A percentile compares a stretch with the other conserved stretches of the same genome.
Evolutionary conservation across 2,888 invertebrate genomes (phyloP).

Genomic region (Micoletzkya japonica): DNA sequence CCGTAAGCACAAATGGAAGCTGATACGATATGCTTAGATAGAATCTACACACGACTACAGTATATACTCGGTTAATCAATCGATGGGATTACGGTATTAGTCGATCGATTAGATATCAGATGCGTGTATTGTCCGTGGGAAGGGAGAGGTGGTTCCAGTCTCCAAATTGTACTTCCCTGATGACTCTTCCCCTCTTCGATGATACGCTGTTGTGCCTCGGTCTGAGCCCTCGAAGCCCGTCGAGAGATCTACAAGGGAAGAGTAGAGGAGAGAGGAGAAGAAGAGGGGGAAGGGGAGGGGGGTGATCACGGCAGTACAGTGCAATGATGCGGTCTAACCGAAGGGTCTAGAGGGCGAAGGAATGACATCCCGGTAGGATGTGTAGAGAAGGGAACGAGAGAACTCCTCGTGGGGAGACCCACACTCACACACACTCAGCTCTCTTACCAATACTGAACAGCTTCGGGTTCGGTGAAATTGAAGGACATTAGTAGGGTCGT

Average conservation of each 20-base stretch:
- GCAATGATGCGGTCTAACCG: no score
- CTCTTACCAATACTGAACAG: slow-evolving; percentile 23
- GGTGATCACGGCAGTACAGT: no score
- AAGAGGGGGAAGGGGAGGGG: no score
- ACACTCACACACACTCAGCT: slow-evolving; percentile 20
- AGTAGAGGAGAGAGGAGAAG: neutral
- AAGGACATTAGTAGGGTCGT: neutral
- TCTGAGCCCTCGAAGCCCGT: neutral
- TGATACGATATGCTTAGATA: no score
- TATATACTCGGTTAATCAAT: no score
- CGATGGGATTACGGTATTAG: no score
- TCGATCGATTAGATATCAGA: slow-evolving; percentile 26
- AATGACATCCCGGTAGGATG: slow-evolving; percentile 9
- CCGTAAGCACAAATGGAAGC: no score
- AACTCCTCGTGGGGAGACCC: slow-evolving; percentile 9
- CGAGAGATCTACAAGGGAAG: neutral
- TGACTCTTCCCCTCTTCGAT: slow-evolving; percentile 40
- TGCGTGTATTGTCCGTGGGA: slow-evolving; percentile 33
- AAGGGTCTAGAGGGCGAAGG: no score
- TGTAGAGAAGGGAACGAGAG: slow-evolving; percentile 16
- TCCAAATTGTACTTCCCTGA: slow-evolving; percentile 35
- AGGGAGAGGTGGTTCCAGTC: slow-evolving; percentile 31
- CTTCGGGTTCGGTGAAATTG: neutral
- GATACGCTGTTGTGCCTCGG: slow-evolving; percentile 41
- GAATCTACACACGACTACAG: no score